Evolutionary conservation across 2,888 invertebrate genomes (phyloP).

Genomic region (Cerastis rubricosa): DNA sequence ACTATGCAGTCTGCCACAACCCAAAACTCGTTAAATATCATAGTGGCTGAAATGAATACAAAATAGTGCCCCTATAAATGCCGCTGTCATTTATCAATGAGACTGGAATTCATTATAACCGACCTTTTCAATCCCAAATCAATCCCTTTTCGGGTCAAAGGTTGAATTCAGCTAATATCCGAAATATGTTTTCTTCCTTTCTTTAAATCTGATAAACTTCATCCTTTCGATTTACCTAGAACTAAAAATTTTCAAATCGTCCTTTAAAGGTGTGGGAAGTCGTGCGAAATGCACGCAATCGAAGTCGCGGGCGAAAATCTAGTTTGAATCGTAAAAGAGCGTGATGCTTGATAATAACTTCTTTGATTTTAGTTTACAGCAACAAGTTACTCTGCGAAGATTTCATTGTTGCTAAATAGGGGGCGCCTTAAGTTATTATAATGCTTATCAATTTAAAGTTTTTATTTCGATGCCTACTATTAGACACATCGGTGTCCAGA

Average conservation of each 20-base stretch:
- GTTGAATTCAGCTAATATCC: background rate
- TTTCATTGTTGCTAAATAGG: conserved; percentile 44
- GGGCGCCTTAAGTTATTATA: conserved; percentile 22
- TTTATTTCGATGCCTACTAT: conserved; percentile 3
- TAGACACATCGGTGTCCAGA: conserved; percentile 7
- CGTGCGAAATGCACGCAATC: background rate
- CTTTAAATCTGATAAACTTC: background rate
- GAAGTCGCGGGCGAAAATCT: background rate
- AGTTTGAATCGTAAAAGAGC: conserved; percentile 58
- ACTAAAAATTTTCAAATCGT: no score
- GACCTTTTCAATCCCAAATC: conserved; percentile 61
- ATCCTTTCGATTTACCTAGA: background rate
- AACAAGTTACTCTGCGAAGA: conserved; percentile 44
- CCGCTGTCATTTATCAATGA: conserved; percentile 62
- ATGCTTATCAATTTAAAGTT: conserved; percentile 27
- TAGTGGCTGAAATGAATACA: conserved; percentile 62
- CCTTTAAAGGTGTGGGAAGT: no score
- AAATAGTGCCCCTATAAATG: conserved; percentile 63
- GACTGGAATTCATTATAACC: conserved; percentile 66
- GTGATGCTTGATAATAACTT: conserved; percentile 57
- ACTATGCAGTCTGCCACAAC: conserved; percentile 6
- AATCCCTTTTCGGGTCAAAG: background rate
- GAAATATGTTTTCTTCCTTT: no score
- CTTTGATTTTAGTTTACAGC: conserved; percentile 12
- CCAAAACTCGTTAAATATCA: conserved; percentile 55